Conservation (phyloP, 35 echinoderm and acorn worm species). For the Apostichopus californicus region DNA sequence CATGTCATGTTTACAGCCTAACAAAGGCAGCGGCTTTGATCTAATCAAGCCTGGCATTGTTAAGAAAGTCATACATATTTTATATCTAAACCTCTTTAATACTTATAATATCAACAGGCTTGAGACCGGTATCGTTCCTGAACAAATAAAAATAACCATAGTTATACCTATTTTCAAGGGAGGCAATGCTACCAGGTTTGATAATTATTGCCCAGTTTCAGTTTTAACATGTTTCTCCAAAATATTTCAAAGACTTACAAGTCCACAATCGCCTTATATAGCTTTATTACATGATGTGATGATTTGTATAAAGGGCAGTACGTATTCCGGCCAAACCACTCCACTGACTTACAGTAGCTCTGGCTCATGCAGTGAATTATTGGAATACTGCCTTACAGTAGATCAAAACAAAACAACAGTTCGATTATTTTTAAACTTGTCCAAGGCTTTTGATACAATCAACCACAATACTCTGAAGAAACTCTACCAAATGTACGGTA, state of each 20-base stretch:
- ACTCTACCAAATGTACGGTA: too few species aligned
- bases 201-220: background rate
- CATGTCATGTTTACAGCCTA: constrained; percentile 1
- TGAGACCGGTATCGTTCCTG: background rate
- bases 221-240: background rate
- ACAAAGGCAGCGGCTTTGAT: background rate
- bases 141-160: background rate
- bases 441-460: too few species aligned
- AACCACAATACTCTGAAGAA: too few species aligned
- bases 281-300: background rate
- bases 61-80: background rate
- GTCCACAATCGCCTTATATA: background rate
- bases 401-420: too few species aligned
- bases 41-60: background rate
- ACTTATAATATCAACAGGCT: background rate
- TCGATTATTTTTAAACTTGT: too few species aligned
- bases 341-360: too few species aligned
- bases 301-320: background rate
- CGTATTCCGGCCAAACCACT: too few species aligned
- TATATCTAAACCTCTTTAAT: background rate
- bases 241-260: background rate
- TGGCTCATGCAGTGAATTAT: too few species aligned
- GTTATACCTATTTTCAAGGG: background rate
- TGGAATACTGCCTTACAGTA: too few species aligned
- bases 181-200: background rate